These are phyloP conservation scores for Zaprionus inermis DNA, from an alignment of 1,140 invertebrate genomes.

Conservation along the genomic window DNA sequence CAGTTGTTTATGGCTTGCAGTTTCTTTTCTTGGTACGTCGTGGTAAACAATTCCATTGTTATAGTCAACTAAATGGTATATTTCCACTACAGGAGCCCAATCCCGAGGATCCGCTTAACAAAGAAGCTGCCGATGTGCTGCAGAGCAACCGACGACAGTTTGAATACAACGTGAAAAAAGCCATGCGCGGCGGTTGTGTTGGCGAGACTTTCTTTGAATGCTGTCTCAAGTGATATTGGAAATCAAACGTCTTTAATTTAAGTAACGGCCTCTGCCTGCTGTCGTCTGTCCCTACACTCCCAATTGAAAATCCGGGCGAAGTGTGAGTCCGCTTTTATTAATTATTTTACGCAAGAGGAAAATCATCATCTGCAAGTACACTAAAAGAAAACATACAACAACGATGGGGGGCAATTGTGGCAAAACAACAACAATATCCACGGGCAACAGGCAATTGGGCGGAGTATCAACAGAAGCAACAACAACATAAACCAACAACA, in stretches of 20 bases:
- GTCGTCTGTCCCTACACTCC: constrained; percentile 31
- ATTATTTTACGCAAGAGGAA: constrained; percentile 47
- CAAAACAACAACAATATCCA: constrained; percentile 13
- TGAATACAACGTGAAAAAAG: constrained; percentile 98
- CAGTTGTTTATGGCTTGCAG: constrained; percentile 98
- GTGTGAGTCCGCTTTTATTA: constrained; percentile 65
- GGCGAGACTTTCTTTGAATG: constrained; percentile 97
- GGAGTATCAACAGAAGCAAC: background rate
- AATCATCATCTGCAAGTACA: constrained; percentile 17
- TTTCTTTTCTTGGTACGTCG: constrained; percentile 96
- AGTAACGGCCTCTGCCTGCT: constrained; percentile 56
- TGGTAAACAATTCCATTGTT: background rate
- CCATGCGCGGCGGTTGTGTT: constrained; percentile 97
- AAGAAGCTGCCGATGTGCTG: constrained; percentile 99
- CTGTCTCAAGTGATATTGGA: constrained; percentile 95
- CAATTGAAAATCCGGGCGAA: constrained; percentile 28
- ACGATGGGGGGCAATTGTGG: background rate
- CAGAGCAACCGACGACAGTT: constrained; percentile 97
- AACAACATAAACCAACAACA: constrained; percentile 29
- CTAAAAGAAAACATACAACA: background rate
- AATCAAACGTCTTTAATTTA: constrained; percentile 83
- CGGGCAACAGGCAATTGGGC: background rate
- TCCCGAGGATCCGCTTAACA: constrained; percentile 99
- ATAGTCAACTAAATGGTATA: background rate
- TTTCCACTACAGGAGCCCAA: constrained; percentile 93